Evolutionary conservation across 2,888 invertebrate genomes (phyloP), one percentile per base, ranked within the genome.

Genomic region (Idaea biselata): DNA sequence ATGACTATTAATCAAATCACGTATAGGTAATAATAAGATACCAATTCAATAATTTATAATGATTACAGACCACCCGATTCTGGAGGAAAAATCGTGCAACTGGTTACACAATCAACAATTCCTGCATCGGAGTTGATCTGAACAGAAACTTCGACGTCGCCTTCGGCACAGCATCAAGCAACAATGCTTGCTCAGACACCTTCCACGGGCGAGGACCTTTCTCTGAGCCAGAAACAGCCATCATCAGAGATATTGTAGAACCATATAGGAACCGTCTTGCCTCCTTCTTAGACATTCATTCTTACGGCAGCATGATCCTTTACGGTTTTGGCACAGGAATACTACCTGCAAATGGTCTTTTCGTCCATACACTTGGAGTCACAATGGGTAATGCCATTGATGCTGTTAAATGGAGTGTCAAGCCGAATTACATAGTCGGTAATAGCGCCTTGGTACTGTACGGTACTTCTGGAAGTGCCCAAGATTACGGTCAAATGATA

Each of bases 121-220:
- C 73, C 0, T 97, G 96, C 74, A 71, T 81, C 14, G 97, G 97
- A 0, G 94, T 94, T 0, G 97, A 97, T 77, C 93, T 94, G 0
- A 97, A 97, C 82, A 89, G 97, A 8, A 97, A 97, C 84, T 97
- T 95, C 73, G 95, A 93, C 63, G 93, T 93, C 71, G 87, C 94
- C 66, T 97, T 96, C 96, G 94, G 93, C 1, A 87, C 92, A 1
- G 81, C 77, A 0, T 89, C 90, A 54, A 94, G 94, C 68, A 70
- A 58, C 67, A 80, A 76, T 60, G 93, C 88, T 0, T 96, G 96
- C 78, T 68, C 80, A 0, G 94, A 95, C 0, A 94, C 90, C 6
- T 96, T 91, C 87, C 94, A 94, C 54, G 97, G 97, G 0, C 77
- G 85, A 0, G 66, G 77, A 0, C 78, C 95, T 0, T 95, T 95